Conservation (phyloP, 2,797 vertebrate species). For the Anolis apletophallus region DNA sequence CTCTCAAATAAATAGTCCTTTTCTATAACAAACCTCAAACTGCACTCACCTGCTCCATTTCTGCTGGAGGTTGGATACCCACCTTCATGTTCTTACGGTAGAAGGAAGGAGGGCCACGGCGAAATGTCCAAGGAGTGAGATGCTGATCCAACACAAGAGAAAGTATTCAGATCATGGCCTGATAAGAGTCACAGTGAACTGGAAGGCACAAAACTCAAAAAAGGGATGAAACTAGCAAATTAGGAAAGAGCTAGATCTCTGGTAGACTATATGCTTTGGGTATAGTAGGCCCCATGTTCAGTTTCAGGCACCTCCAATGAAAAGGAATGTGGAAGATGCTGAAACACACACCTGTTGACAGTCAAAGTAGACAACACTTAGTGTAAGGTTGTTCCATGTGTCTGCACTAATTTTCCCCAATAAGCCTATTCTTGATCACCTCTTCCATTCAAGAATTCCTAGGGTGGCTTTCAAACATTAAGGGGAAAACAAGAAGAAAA, state of each 20-base stretch:
- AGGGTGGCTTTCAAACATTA: not conserved
- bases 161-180: not conserved
- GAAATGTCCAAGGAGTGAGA: not conserved
- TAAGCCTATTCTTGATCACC: no score
- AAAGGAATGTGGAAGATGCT: not conserved
- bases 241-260: not conserved
- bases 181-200: not conserved
- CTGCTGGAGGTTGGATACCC: not conserved
- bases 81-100: not conserved
- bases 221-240: not conserved
- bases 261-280: no score
- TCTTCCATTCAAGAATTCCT: not conserved
- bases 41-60: not conserved
- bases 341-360: not conserved
- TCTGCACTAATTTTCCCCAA: not conserved
- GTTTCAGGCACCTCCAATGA: no score
- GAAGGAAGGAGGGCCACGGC: not conserved
- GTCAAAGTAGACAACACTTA: no score
- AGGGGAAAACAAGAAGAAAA: not conserved
- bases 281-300: not conserved
- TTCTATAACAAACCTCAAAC: not conserved
- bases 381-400: not conserved
- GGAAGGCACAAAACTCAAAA: not conserved
- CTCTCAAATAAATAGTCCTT: not conserved
- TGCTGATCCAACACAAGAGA: conserved; percentile 7